Evolutionary conservation across 1,140 invertebrate species (phyloP), one percentile per base, ranked within the genome.

Genomic region (Rhynchophorus ferrugineus): DNA sequence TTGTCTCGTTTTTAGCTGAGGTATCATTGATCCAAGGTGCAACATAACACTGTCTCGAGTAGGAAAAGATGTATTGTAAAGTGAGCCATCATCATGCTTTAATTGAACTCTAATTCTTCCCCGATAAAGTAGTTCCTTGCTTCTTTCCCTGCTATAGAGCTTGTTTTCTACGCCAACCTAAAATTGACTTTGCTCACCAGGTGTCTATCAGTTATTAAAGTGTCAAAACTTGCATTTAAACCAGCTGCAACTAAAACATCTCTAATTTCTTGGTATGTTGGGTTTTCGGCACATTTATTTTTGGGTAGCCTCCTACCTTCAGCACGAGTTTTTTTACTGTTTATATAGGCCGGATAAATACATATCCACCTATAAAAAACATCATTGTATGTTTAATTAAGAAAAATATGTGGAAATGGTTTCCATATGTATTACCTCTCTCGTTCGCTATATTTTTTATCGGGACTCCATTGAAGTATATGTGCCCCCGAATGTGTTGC

Each of bases 331-430:
- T 91, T 95, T 64, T 92, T 95, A 57, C 83, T 93, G 65, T 98
- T 98, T 16, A 98, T 76, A 62, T 98, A 98, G 0, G 91, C 84
- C 34, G 96, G 96, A 73, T 98, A 98, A 48, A 99, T 87, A 62
- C 91, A 95, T 47, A 97, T 81, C 95, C 95, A 98, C 63, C 94
- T 93, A 65, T 11, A 73, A 13, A 44, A 24, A 17, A 19, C 8
- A 21, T 35, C 11, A n/a, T 44, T 14, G 29, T n/a, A 21, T 41
- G 44, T 45, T 37, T 47, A 45, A 47, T 44, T 39, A 51, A 57
- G 34, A 57, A 24, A 3, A 46, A 13, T 3, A 18, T 6, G 8
- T 7, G 8, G 35, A 13, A 9, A 13, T 9, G 18, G n/a, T 45
- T 45, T 14, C 8, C 13, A 3, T 45, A 3, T 2, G 22, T 56